phyloP scores from a whole-genome alignment of 2,113 vertebrate species.

The Sebastes fasciatus region DNA sequence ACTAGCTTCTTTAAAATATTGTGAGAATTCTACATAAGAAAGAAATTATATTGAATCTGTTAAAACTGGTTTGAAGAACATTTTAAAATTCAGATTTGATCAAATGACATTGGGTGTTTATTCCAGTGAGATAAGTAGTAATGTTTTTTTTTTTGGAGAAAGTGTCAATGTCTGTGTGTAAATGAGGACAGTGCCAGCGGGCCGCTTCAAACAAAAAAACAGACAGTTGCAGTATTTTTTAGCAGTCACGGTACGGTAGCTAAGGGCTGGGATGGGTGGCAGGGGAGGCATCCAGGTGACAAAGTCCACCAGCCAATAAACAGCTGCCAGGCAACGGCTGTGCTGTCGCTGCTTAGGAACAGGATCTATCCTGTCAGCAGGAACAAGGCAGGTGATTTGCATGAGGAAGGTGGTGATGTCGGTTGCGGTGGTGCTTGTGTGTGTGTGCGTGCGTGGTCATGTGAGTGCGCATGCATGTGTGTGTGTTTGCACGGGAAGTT shows the following conservation, averaged over 20 bases:
- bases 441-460: background rate
- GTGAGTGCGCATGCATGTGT: background rate
- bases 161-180: background rate
- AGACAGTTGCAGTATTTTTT: constrained; percentile 63
- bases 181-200: background rate
- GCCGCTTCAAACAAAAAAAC: constrained; percentile 11
- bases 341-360: constrained; percentile 37
- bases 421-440: background rate
- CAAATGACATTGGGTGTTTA: background rate
- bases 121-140: background rate
- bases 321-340: constrained; percentile 57
- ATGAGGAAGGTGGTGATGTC: constrained; percentile 32
- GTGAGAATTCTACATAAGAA: background rate
- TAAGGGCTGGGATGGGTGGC: constrained; percentile 56
- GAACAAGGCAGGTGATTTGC: constrained; percentile 63
- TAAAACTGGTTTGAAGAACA: background rate
- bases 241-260: constrained; percentile 39
- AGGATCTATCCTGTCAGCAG: constrained; percentile 40
- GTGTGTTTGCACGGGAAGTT: constrained; percentile 14
- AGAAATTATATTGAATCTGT: background rate
- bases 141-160: background rate
- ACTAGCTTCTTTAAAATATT: background rate
- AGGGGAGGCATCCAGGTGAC: constrained; percentile 49
- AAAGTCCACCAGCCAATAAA: constrained; percentile 74
- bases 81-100: background rate